phyloP scores from a whole-genome alignment of 2,113 vertebrate species.

The Amphiprion ocellaris region DNA sequence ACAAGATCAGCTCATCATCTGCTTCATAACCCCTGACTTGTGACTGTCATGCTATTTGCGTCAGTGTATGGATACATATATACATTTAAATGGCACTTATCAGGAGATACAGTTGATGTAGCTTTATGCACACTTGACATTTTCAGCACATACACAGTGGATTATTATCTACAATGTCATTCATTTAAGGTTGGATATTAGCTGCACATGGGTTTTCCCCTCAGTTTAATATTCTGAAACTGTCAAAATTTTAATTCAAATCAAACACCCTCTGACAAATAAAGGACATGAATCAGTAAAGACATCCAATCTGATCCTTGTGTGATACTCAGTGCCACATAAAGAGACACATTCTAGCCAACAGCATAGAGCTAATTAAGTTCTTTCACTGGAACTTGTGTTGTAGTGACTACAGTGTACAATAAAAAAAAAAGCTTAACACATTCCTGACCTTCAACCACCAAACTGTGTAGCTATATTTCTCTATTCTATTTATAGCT shows the following conservation, averaged over 20 bases:
- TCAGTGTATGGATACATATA: background rate
- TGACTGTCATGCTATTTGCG: slow-evolving; percentile 19
- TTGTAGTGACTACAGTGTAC: too few relatives aligned
- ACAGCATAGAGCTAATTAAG: background rate
- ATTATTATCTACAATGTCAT: background rate
- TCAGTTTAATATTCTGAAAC: too few relatives aligned
- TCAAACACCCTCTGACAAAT: too few relatives aligned
- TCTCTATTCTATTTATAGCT: too few relatives aligned
- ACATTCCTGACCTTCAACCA: too few relatives aligned
- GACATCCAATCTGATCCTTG: background rate
- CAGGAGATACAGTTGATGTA: background rate
- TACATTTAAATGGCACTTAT: background rate
- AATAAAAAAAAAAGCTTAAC: too few relatives aligned
- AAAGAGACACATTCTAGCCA: background rate
- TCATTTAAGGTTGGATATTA: background rate
- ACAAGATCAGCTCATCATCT: slow-evolving; percentile 10
- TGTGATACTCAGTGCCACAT: background rate
- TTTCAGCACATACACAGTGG: background rate
- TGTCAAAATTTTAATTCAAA: too few relatives aligned
- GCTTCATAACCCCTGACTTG: background rate
- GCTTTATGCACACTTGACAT: background rate
- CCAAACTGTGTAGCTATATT: too few relatives aligned
- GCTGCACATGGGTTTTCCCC: background rate
- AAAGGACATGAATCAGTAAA: too few relatives aligned
- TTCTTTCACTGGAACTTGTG: slow-evolving; percentile 2